These are phyloP conservation scores for Oedothorax gibbosus DNA, from an alignment of 1,140 invertebrate species.

Conservation along the genomic window DNA sequence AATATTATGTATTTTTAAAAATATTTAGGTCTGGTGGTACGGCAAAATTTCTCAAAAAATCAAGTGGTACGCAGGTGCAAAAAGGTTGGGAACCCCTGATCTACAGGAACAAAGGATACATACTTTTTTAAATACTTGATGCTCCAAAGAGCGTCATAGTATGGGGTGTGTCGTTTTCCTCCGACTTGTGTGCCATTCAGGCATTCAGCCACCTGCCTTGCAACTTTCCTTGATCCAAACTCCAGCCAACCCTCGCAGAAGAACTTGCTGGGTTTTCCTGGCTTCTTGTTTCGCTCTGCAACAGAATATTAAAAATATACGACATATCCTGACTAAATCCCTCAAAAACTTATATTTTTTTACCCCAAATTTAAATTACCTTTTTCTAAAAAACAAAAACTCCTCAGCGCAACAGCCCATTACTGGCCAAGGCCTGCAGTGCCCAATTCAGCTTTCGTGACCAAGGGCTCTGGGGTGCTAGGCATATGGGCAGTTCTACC, in stretches of 20 bases:
- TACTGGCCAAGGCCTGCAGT: neutral
- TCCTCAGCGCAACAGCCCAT: neutral
- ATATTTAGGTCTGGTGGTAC: too few relatives aligned
- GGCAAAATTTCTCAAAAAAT: too few relatives aligned
- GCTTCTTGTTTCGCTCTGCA: constrained; percentile 70
- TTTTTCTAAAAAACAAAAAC: too few relatives aligned
- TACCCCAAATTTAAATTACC: neutral
- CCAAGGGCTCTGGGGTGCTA: neutral
- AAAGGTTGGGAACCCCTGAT: too few relatives aligned
- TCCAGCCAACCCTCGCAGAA: constrained; percentile 98
- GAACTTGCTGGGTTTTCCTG: constrained; percentile 71
- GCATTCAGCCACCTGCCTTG: constrained; percentile 83
- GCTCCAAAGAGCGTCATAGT: constrained; percentile 93
- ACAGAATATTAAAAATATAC: neutral
- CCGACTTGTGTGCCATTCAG: constrained; percentile 91
- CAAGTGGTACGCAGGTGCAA: too few relatives aligned
- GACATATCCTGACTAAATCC: neutral
- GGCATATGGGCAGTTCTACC: neutral
- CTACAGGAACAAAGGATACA: constrained; percentile 33
- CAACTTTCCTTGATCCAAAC: constrained; percentile 88
- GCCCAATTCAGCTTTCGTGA: neutral
- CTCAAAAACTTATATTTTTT: neutral
- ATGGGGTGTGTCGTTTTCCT: constrained; percentile 83
- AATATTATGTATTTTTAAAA: too few relatives aligned
- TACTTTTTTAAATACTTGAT: constrained; percentile 92